Evolutionary conservation across 2,888 invertebrate species (phyloP).

Genomic region (Adela reaumurella): DNA sequence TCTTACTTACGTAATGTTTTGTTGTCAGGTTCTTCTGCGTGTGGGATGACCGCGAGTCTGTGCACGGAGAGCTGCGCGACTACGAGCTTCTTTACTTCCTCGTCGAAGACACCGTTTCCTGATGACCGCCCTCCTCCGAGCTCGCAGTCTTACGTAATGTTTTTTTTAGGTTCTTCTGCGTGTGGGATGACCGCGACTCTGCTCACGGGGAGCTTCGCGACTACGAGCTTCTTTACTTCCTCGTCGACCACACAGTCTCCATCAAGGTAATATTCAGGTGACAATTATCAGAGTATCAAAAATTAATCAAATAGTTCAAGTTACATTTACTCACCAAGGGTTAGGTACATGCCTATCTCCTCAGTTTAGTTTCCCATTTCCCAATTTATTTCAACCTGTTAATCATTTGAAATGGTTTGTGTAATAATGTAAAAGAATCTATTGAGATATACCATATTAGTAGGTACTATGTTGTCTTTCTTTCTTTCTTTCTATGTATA

Average conservation of each 20-base stretch:
- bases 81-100: constrained; percentile 76
- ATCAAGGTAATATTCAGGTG: constrained; percentile 59
- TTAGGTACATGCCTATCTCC: too few species aligned
- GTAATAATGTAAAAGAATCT: too few species aligned
- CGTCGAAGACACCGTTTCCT: constrained; percentile 74
- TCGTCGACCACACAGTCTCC: constrained; percentile 78
- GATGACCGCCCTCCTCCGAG: not conserved
- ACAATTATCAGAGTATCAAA: too few species aligned
- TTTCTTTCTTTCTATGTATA: too few species aligned
- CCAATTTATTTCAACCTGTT: too few species aligned
- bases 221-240: constrained; percentile 73
- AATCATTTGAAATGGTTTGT: too few species aligned
- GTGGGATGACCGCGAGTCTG: constrained; percentile 63
- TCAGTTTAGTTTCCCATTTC: too few species aligned
- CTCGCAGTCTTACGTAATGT: constrained; percentile 6
- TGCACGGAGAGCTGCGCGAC: constrained; percentile 54
- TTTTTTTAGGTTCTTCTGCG: constrained; percentile 57
- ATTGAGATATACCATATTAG: too few species aligned
- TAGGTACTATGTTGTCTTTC: too few species aligned
- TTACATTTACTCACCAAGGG: too few species aligned
- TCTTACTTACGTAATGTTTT: constrained; percentile 6
- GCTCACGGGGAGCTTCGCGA: constrained; percentile 53
- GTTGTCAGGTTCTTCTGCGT: constrained; percentile 59
- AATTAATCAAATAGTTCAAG: too few species aligned
- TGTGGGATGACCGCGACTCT: constrained; percentile 63